Conservation (phyloP, 2,888 invertebrate genomes). For the Caenorhabditis sp. region DNA sequence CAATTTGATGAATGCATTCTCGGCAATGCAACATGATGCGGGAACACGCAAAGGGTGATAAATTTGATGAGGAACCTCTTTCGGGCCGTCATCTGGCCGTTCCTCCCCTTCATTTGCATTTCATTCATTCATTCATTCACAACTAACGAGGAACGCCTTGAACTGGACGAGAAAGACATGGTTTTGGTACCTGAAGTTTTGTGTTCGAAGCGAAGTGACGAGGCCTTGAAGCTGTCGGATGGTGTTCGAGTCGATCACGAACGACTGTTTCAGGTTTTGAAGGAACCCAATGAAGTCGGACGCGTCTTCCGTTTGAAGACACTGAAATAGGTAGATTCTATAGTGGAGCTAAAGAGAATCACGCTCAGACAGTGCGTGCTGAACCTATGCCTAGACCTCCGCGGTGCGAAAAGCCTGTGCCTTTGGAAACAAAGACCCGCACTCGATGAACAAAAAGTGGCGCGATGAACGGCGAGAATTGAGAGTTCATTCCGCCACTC, state of each 20-base stretch:
- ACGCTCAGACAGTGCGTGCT: too few species aligned
- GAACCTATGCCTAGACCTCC: too few species aligned
- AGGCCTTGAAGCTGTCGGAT: conserved; percentile 71
- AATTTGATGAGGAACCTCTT: conserved; percentile 25
- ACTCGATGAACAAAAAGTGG: conserved; percentile 15
- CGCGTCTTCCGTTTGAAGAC: conserved; percentile 57
- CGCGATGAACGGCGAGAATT: conserved; percentile 11
- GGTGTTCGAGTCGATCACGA: conserved; percentile 62
- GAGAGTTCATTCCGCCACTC: conserved; percentile 33
- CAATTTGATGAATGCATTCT: conserved; percentile 42
- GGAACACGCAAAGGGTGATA: conserved; percentile 31
- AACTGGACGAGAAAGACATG: too few species aligned
- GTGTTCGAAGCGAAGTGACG: conserved; percentile 73
- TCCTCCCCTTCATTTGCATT: conserved; percentile 10
- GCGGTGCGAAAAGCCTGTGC: too few species aligned
- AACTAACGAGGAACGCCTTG: not conserved
- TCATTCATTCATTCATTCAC: not conserved
- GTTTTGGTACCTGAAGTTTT: conserved; percentile 64
- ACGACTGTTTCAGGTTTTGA: conserved; percentile 47
- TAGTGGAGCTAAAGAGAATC: not conserved
- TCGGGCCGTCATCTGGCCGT: conserved; percentile 18
- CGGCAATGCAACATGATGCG: conserved; percentile 13
- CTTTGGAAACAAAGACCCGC: not conserved
- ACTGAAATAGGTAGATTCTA: conserved; percentile 18
- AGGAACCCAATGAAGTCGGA: conserved; percentile 51